Conservation (phyloP, 2,797 vertebrate species). For the Tiaroga cobitis region DNA sequence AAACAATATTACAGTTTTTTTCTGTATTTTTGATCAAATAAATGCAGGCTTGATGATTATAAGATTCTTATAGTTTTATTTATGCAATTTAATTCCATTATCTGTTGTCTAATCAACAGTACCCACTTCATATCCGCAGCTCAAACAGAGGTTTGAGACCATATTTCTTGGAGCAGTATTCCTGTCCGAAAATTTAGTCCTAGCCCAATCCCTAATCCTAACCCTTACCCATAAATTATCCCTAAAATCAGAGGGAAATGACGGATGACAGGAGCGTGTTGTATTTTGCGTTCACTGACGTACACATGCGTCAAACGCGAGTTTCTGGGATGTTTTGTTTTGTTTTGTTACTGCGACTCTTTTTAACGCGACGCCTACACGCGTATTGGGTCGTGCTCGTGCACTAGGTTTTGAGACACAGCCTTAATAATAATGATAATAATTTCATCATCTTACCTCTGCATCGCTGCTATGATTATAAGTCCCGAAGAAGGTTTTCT, state of each 20-base stretch:
- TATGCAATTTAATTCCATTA: too few relatives aligned
- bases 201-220: background rate
- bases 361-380: background rate
- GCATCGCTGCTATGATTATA: background rate
- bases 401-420: background rate
- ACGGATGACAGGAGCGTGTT: background rate
- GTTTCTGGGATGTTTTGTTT: too few relatives aligned
- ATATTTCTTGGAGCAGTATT: too few relatives aligned
- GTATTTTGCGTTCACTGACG: too few relatives aligned
- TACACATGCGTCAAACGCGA: background rate
- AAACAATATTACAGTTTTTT: too few relatives aligned
- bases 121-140: background rate
- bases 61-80: too few relatives aligned
- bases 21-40: too few relatives aligned
- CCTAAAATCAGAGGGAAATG: background rate
- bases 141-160: background rate
- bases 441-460: constrained; percentile 6
- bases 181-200: background rate
- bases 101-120: too few relatives aligned
- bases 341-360: too few relatives aligned
- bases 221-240: too few relatives aligned
- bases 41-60: too few relatives aligned
- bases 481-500: background rate
- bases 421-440: background rate
- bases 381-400: background rate